These are phyloP conservation scores for Ichneumoninae sp. DNA, from an alignment of 2,888 invertebrate species.

Conservation along the genomic window DNA sequence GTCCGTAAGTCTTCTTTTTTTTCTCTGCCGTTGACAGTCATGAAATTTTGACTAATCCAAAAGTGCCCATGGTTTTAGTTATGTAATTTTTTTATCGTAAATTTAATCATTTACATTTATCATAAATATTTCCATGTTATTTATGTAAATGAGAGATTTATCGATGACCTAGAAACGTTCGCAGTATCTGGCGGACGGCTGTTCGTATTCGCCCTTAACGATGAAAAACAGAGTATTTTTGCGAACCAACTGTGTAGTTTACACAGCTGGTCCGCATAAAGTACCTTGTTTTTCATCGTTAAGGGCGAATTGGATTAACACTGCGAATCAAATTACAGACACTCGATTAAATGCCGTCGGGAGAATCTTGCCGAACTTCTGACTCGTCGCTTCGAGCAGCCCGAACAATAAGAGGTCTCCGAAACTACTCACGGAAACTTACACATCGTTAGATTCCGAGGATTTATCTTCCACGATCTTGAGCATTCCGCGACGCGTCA, in stretches of 20 bases:
- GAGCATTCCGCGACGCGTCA: background rate
- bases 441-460: background rate
- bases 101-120: no score
- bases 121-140: no score
- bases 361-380: conserved; percentile 21
- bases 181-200: no score
- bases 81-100: no score
- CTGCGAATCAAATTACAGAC: conserved; percentile 21
- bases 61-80: no score
- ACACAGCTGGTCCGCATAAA: conserved; percentile 3
- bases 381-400: background rate
- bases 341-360: conserved; percentile 28
- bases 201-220: background rate
- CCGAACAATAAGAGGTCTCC: background rate
- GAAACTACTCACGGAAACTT: background rate
- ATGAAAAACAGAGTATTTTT: no score
- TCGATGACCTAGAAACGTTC: no score
- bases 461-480: background rate
- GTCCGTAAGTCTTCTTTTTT: no score
- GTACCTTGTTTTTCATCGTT: conserved; percentile 16
- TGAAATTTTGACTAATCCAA: no score
- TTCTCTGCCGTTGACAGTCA: no score
- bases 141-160: no score
- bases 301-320: conserved; percentile 18
- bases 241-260: background rate